Conservation (phyloP, 1,140 invertebrate genomes). For the Drosophila bifasciata region DNA sequence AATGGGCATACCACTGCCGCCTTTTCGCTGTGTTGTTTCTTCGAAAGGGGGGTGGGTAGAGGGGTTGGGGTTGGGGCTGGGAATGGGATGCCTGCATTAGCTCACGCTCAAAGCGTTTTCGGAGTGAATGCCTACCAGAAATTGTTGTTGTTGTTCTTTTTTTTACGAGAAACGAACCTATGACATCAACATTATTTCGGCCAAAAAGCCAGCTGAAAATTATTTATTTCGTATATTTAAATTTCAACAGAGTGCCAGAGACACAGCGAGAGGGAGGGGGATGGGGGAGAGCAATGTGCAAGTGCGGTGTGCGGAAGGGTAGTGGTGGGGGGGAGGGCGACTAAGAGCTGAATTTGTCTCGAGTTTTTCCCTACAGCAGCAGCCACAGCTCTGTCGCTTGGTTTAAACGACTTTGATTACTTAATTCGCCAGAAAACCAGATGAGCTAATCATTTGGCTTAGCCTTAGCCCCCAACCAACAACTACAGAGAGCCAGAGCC, state of each 20-base stretch:
- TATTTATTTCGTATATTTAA: conserved; percentile 48
- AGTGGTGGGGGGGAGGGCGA: neutral
- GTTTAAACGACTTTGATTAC: conserved; percentile 49
- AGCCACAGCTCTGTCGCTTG: conserved; percentile 5
- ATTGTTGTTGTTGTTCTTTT: conserved; percentile 20
- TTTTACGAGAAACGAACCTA: conserved; percentile 58
- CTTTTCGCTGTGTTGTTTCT: conserved; percentile 41
- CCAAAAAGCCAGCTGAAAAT: conserved; percentile 46
- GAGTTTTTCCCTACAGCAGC: conserved; percentile 23
- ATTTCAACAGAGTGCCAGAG: conserved; percentile 25
- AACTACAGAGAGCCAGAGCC: no score
- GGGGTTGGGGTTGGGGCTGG: no score
- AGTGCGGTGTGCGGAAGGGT: conserved; percentile 3
- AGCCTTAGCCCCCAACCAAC: conserved; percentile 11
- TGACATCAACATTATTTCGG: conserved; percentile 72
- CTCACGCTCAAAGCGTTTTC: conserved; percentile 38
- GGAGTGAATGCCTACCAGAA: conserved; percentile 61
- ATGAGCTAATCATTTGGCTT: conserved; percentile 66
- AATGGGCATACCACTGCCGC: conserved; percentile 53
- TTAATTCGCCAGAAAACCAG: conserved; percentile 72
- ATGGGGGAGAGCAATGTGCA: conserved; percentile 39
- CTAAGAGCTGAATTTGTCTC: conserved; percentile 24
- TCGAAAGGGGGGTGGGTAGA: no score
- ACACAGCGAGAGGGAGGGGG: no score
- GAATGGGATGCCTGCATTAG: conserved; percentile 59